A percentile compares a stretch with the other conserved stretches of the same genome.
Evolutionary conservation across 2,888 invertebrate genomes (phyloP).

Genomic region (Papilio elwesi): DNA sequence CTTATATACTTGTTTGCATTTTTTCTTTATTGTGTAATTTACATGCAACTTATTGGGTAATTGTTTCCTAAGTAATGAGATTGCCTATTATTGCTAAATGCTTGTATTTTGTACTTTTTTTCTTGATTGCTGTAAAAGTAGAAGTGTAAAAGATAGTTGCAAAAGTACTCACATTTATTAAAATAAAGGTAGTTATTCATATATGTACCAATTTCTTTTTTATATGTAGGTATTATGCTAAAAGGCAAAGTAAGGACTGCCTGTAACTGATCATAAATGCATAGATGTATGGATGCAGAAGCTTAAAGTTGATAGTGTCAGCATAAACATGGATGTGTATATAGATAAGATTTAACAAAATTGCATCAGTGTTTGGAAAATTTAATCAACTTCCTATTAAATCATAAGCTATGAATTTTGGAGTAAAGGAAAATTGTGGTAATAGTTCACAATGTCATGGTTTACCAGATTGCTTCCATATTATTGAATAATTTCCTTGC

Average conservation of each 20-base stretch:
- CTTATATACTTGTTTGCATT: slow-evolving; percentile 57
- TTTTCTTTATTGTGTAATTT: slow-evolving; percentile 40
- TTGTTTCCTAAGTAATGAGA: slow-evolving; percentile 19
- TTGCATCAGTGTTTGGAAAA: neutral
- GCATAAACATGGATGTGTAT: neutral
- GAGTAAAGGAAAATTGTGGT: slow-evolving; percentile 4
- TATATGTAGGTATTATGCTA: too few species aligned
- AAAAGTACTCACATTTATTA: slow-evolving; percentile 23
- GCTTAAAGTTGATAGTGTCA: too few species aligned
- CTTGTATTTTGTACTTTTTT: slow-evolving; percentile 23
- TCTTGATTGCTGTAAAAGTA: slow-evolving; percentile 11
- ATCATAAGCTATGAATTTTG: neutral
- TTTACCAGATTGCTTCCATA: neutral
- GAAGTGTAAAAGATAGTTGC: neutral
- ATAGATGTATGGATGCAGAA: too few species aligned
- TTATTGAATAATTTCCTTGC: neutral
- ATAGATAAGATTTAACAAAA: neutral
- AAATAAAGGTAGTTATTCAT: slow-evolving; percentile 31
- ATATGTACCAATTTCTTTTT: slow-evolving; percentile 4
- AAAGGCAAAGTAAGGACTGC: too few species aligned
- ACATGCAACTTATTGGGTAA: slow-evolving; percentile 6
- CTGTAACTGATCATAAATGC: neutral
- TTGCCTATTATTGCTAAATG: slow-evolving; percentile 41
- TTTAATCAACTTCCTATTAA: neutral
- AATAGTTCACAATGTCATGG: neutral